phyloP scores from a whole-genome alignment of 2,888 invertebrate species.

The Operophtera brumata region DNA sequence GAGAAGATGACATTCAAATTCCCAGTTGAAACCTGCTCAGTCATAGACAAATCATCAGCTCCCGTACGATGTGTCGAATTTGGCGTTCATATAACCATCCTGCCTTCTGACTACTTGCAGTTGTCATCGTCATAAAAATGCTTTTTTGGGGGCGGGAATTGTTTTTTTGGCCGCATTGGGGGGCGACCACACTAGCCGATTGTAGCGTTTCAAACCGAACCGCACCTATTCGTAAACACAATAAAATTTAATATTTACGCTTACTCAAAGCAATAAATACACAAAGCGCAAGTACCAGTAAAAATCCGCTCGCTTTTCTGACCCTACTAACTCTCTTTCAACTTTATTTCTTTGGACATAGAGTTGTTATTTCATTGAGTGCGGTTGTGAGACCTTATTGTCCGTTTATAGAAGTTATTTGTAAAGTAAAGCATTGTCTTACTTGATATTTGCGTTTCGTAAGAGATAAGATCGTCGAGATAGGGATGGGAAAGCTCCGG shows the following conservation, averaged over 20 bases:
- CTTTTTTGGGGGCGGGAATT: conserved; percentile 54
- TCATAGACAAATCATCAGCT: conserved; percentile 73
- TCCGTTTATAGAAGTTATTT: conserved; percentile 63
- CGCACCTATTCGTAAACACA: conserved; percentile 73
- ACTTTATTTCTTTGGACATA: conserved; percentile 27
- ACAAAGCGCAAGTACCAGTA: conserved; percentile 70
- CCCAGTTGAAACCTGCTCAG: conserved; percentile 54
- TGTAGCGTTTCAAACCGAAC: conserved; percentile 49
- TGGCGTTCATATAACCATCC: conserved; percentile 65
- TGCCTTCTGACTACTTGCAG: conserved; percentile 53
- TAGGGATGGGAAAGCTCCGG: conserved; percentile 55
- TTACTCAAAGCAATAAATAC: conserved; percentile 70
- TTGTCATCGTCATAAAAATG: conserved; percentile 69
- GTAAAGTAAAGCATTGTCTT: conserved; percentile 71
- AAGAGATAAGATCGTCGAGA: conserved; percentile 67
- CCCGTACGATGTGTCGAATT: conserved; percentile 65
- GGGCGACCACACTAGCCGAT: conserved; percentile 70
- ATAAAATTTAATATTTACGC: conserved; percentile 76
- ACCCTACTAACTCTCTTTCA: conserved; percentile 15
- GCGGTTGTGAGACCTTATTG: conserved; percentile 39
- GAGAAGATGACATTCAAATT: conserved; percentile 71
- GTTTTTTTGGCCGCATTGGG: conserved; percentile 64
- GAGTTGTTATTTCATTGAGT: conserved; percentile 35
- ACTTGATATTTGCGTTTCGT: conserved; percentile 65
- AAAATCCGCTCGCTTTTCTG: conserved; percentile 55